Evolutionary conservation across 2,888 invertebrate genomes (phyloP), one percentile per base, ranked within the genome.

Genomic region (Linyphia triangularis): DNA sequence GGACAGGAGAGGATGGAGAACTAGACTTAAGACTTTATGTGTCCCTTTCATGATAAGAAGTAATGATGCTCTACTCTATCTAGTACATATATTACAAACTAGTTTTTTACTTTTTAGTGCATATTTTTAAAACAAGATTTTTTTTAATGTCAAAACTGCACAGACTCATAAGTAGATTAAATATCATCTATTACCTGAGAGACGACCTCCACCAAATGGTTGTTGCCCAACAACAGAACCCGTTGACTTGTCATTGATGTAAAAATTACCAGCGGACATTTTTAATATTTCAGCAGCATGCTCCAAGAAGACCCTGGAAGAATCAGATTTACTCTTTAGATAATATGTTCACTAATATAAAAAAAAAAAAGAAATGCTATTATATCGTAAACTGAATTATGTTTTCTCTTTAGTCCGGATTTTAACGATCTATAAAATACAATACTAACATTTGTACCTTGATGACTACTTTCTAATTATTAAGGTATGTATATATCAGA

Each of bases 221-320:
- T 99, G 99, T 92, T 99, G 99, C 0, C 98, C 99, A 5, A 99
- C 99, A 28, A 99, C 97, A 7, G 99, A 97, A 0, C 99, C 99
- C 0, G 99, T 99, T 0, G 97, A 98, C 93, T 99, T 99, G 93
- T 99, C 99, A 92, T 99, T 99, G 81, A 99, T 94, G 93, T 99
- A 99, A 93, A 99, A 98, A 93, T 99, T 99, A 59, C 99, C 99
- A 26, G 98, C 97, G 0, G 97, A 95, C 94, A 96, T 96, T 92
- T 96, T 96, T 72, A 99, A 94, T 89, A 95, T 95, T 85, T 98
- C 96, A 0, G 96, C 92, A n/a, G 98, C 97, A 28, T 94, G 93
- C 89, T 94, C 94, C 90, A 97, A 93, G 93, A 97, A 98, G 78
- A 93, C 92, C 91, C 96, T 96, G 22, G n/a, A 26, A 77, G 24